phyloP scores from a whole-genome alignment of 53 echinoderm and acorn worm genomes.

The Glandiceps talaboti region DNA sequence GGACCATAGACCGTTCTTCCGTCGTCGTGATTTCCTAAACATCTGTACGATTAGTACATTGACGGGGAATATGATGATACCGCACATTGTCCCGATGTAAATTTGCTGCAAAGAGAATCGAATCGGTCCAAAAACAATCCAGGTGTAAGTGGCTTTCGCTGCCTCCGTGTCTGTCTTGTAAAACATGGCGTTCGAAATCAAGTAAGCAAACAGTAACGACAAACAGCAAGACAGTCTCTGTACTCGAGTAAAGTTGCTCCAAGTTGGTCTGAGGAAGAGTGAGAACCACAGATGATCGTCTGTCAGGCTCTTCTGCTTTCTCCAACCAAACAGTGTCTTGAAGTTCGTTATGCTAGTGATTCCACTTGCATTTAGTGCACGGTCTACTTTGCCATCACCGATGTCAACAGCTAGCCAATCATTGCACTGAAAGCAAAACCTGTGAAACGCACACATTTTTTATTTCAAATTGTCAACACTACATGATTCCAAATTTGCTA shows the following conservation, averaged over 20 bases:
- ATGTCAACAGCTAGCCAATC: conserved; percentile 64
- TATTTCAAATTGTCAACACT: no score
- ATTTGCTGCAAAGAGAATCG: conserved; percentile 37
- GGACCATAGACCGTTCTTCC: conserved; percentile 6
- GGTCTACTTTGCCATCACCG: conserved; percentile 53
- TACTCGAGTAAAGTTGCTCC: conserved; percentile 54
- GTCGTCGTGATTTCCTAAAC: conserved; percentile 42
- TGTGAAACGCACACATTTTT: no score
- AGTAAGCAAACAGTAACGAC: conserved; percentile 46
- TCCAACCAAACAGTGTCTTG: conserved; percentile 38
- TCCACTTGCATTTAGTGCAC: conserved; percentile 36
- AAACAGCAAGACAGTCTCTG: conserved; percentile 65
- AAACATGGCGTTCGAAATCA: conserved; percentile 68
- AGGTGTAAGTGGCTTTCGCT: conserved; percentile 2
- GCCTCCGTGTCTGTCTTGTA: conserved; percentile 20
- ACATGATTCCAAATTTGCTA: no score
- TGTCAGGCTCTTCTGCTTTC: conserved; percentile 38
- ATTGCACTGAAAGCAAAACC: conserved; percentile 61
- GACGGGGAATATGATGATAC: conserved; percentile 45
- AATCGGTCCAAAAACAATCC: conserved; percentile 31
- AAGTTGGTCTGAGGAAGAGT: conserved; percentile 55
- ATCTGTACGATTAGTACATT: conserved; percentile 63
- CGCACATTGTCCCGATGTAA: conserved; percentile 45
- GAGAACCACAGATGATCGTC: conserved; percentile 79
- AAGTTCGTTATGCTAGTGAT: conserved; percentile 40